phyloP scores from a whole-genome alignment of 1,140 invertebrate genomes.

The Drosophila obscura region DNA sequence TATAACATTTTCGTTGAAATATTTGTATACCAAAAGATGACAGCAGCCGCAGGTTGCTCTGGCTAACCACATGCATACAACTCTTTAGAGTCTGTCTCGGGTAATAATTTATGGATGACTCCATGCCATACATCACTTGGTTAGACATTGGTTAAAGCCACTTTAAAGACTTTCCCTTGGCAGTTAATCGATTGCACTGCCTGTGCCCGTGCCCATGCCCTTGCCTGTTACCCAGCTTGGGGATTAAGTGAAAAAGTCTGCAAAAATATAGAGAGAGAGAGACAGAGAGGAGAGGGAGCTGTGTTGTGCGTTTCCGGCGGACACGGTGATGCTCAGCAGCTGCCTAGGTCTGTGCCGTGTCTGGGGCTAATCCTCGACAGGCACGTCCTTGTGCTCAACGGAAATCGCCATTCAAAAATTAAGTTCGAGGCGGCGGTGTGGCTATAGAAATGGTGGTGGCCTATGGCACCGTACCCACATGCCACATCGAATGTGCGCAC shows the following conservation, averaged over 20 bases:
- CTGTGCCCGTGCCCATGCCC: not conserved
- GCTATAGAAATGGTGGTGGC: conserved; percentile 5
- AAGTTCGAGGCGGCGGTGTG: conserved; percentile 8
- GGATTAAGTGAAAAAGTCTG: conserved; percentile 55
- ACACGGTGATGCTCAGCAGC: conserved; percentile 60
- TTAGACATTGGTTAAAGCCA: conserved; percentile 24
- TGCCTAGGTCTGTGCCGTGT: conserved; percentile 43
- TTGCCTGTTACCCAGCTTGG: conserved; percentile 9
- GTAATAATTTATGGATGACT: conserved; percentile 24
- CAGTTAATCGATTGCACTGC: conserved; percentile 43
- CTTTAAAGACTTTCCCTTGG: conserved; percentile 49
- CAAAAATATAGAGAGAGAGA: conserved; percentile 33
- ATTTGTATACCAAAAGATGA: conserved; percentile 12
- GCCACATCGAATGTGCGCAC: conserved; percentile 19
- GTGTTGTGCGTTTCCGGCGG: conserved; percentile 59
- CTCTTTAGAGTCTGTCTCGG: not conserved
- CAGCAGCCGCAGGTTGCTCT: not conserved
- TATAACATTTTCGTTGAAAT: not conserved
- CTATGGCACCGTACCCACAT: conserved; percentile 25
- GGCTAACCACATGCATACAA: not conserved
- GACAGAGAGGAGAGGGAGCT: not conserved
- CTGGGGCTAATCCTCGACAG: conserved; percentile 70
- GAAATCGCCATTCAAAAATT: conserved; percentile 67
- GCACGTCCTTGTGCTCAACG: conserved; percentile 64
- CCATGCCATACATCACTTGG: conserved; percentile 13